These are phyloP conservation scores for Semotilus atromaculatus DNA, from an alignment of 2,797 vertebrate genomes.

Conservation along the genomic window DNA sequence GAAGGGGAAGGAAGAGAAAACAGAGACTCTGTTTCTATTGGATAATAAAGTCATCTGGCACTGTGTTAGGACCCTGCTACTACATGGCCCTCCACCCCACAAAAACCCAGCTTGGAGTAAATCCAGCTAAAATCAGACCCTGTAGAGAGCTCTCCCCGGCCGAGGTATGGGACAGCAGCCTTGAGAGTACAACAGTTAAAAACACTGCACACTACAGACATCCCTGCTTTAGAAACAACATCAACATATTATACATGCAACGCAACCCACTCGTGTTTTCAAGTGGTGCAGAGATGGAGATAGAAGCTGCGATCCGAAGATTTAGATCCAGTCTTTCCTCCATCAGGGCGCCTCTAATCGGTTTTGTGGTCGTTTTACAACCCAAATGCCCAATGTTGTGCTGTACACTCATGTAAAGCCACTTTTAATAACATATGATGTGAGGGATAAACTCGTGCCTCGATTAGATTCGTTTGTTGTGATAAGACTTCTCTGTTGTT, in stretches of 20 bases:
- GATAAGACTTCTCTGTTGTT: not conserved
- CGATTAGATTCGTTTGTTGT: not conserved
- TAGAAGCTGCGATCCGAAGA: not conserved
- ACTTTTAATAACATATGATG: not conserved
- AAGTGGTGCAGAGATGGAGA: not conserved
- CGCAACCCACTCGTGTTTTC: not conserved
- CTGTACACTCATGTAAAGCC: not conserved
- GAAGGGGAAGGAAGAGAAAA: not conserved
- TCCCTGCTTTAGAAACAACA: conserved; percentile 12
- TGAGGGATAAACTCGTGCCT: not conserved
- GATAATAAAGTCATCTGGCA: conserved; percentile 45
- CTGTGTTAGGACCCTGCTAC: conserved; percentile 43
- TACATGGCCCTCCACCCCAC: conserved; percentile 23
- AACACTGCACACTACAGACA: not conserved
- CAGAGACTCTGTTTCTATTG: conserved; percentile 27
- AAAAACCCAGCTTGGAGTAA: conserved; percentile 29
- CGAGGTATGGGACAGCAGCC: not conserved
- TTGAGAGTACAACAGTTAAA: not conserved
- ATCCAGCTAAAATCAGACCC: conserved; percentile 4
- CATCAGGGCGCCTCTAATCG: not conserved
- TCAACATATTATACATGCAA: conserved; percentile 5
- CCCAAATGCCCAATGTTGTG: not conserved
- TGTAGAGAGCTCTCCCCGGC: not conserved
- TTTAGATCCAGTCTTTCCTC: not conserved
- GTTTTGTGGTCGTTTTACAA: not conserved